phyloP scores from a whole-genome alignment of 2,888 invertebrate genomes.

The Sialis lutaria region DNA sequence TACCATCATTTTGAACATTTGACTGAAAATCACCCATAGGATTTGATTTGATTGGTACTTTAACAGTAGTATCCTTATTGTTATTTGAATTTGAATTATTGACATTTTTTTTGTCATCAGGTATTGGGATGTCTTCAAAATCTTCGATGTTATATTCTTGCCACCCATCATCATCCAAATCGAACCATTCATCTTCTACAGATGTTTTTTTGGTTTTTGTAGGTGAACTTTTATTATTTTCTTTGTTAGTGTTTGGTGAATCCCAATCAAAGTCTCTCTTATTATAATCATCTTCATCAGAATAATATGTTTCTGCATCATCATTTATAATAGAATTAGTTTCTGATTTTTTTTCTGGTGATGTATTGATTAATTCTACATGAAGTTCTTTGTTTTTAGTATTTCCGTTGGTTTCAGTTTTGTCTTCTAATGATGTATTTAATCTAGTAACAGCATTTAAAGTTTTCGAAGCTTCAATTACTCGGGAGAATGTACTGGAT shows the following conservation, averaged over 20 bases:
- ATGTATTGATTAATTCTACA: too few relatives aligned
- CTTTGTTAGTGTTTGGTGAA: not conserved
- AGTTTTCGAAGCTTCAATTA: not conserved
- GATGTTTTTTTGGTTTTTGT: not conserved
- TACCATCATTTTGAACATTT: constrained; percentile 47
- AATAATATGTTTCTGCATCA: too few relatives aligned
- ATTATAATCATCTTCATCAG: constrained; percentile 3
- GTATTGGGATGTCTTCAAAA: constrained; percentile 25
- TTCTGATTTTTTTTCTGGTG: too few relatives aligned
- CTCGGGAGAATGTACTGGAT: not conserved
- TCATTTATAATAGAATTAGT: too few relatives aligned
- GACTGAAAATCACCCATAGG: constrained; percentile 36
- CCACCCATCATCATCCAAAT: constrained; percentile 37
- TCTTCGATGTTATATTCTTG: constrained; percentile 32
- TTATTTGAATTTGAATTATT: constrained; percentile 4
- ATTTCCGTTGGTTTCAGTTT: too few relatives aligned
- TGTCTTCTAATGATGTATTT: too few relatives aligned
- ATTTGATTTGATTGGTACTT: constrained; percentile 6
- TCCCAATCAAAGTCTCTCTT: constrained; percentile 1
- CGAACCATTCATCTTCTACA: constrained; percentile 1
- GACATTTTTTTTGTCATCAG: constrained; percentile 9
- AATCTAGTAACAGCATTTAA: too few relatives aligned
- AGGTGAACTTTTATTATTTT: too few relatives aligned
- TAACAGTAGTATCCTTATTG: constrained; percentile 4
- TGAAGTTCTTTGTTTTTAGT: too few relatives aligned